These are phyloP conservation scores for Macrotis lagotis DNA, from an alignment of 2,113 vertebrate species.

Conservation along the genomic window DNA sequence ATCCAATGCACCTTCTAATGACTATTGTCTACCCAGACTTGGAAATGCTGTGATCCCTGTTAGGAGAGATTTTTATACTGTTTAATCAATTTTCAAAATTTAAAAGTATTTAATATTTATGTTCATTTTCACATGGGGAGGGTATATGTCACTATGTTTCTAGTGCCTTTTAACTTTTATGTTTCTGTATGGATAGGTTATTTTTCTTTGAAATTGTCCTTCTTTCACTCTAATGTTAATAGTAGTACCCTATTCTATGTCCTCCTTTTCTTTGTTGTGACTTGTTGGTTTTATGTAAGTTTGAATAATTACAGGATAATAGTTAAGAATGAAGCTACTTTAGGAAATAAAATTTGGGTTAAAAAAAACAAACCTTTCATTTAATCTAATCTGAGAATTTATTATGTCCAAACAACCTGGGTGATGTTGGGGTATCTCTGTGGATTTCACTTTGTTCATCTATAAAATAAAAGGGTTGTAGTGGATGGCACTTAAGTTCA, in stretches of 20 bases:
- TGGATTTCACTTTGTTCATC: neutral
- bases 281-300: constrained; percentile 33
- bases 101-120: neutral
- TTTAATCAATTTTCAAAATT: neutral
- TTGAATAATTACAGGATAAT: constrained; percentile 64
- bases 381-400: constrained; percentile 52
- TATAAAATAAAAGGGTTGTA: neutral
- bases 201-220: constrained; percentile 21
- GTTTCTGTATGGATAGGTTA: constrained; percentile 30
- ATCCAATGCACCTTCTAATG: neutral
- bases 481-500: neutral
- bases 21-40: neutral
- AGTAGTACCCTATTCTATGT: constrained; percentile 54
- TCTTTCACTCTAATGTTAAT: constrained; percentile 57
- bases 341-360: constrained; percentile 36
- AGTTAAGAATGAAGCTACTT: constrained; percentile 50
- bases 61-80: neutral
- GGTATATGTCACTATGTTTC: neutral
- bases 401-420: neutral
- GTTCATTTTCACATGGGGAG: neutral
- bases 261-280: constrained; percentile 57
- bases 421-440: neutral
- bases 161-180: neutral
- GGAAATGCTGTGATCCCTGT: neutral
- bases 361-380: constrained; percentile 53